Conservation (phyloP, 2,888 invertebrate species). For the Coenonympha glycerion region DNA sequence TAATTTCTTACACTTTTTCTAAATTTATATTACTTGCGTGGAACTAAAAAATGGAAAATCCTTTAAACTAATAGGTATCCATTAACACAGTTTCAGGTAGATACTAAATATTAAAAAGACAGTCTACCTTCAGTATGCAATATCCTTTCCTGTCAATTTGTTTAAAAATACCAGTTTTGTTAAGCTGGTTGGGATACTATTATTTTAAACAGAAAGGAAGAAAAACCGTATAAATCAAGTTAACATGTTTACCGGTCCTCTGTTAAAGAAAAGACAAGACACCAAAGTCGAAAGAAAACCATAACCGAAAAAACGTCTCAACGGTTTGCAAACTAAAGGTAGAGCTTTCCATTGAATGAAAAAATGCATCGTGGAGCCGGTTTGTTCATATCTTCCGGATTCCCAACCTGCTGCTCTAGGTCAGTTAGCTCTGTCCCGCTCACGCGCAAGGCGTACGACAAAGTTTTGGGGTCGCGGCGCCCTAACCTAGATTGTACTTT, state of each 20-base stretch:
- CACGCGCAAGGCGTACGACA: conserved; percentile 43
- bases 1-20: too few relatives aligned
- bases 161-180: too few relatives aligned
- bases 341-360: conserved; percentile 74
- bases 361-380: conserved; percentile 71
- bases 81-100: too few relatives aligned
- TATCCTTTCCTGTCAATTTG: too few relatives aligned
- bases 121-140: too few relatives aligned
- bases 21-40: too few relatives aligned
- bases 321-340: conserved; percentile 49
- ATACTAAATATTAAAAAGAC: too few relatives aligned
- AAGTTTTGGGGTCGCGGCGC: conserved; percentile 72
- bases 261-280: neutral
- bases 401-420: conserved; percentile 75
- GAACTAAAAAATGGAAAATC: too few relatives aligned
- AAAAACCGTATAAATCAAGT: neutral
- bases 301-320: conserved; percentile 41
- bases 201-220: too few relatives aligned
- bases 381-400: conserved; percentile 72
- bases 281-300: conserved; percentile 25
- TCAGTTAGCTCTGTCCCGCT: conserved; percentile 58
- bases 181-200: too few relatives aligned
- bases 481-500: conserved; percentile 70
- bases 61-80: too few relatives aligned
- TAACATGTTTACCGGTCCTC: neutral